Evolutionary conservation across 2,888 invertebrate genomes (phyloP), one percentile per base, ranked within the genome.

Genomic region (Brenthis ino): DNA sequence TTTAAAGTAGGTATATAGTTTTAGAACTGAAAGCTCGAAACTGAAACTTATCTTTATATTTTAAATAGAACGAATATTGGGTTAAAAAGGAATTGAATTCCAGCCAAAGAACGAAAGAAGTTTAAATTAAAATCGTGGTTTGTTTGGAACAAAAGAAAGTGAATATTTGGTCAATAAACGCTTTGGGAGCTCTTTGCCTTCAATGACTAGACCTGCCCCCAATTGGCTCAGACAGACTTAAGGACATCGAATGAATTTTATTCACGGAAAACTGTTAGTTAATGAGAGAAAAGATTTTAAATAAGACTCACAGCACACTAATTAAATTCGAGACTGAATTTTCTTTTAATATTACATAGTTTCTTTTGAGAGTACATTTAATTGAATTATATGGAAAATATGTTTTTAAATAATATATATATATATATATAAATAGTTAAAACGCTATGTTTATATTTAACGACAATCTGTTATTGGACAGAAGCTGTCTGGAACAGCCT

Each of bases 91-190:
- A 57, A 70, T 51, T 67, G 60, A 55, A 60, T 61, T 50, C 61
- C 16, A 61, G 16, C 16, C 28, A 47, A 67, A 55, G 33, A 56
- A 47, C 43, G 54, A 54, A 64, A 64, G 58, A 64, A 67, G 55
- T 58, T 55, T 58, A 69, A 69, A 69, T 69, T 57, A 63, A 69
- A 69, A 66, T 66, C 63, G 51, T 57, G 69, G 54, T 56, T 57
- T 37, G 33, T 54, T 66, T 57, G 43, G 57, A 53, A 50, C 37
- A 67, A 69, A 64, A 66, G 57, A 66, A 63, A 69, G 61, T 63
- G 63, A 66, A 66, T 69, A 66, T 69, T 63, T 69, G 63, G 53
- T 66, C 69, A 63, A 65, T 57, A 69, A 53, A 66, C 66, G 56
- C 53, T 61, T 69, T 53, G 57, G 24, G 33, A 57, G 57, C 33